phyloP scores from a whole-genome alignment of 2,888 invertebrate genomes.

The Cancer borealis region DNA sequence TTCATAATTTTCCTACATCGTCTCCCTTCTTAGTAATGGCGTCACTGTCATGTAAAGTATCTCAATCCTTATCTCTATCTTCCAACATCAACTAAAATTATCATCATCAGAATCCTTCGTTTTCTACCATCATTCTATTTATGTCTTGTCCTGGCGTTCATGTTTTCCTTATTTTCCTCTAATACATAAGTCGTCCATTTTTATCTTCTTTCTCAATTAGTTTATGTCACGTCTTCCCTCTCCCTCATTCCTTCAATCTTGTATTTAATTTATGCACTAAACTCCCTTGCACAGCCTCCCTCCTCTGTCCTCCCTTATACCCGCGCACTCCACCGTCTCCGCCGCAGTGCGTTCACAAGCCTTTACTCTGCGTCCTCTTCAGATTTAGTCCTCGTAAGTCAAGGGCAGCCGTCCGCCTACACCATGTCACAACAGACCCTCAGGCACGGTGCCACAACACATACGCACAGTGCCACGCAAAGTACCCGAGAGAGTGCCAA shows the following conservation, averaged over 20 bases:
- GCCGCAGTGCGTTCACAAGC: background rate
- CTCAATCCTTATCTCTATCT: too few relatives aligned
- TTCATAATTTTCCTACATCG: background rate
- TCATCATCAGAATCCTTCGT: too few relatives aligned
- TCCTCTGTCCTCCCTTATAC: background rate
- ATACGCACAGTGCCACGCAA: conserved; percentile 25
- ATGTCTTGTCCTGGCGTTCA: too few relatives aligned
- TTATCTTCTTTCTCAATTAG: background rate
- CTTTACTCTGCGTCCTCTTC: background rate
- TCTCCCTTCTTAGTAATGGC: too few relatives aligned
- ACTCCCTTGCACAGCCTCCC: background rate
- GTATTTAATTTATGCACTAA: too few relatives aligned
- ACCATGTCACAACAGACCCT: conserved; percentile 24
- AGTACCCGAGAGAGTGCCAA: conserved; percentile 5
- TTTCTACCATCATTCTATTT: too few relatives aligned
- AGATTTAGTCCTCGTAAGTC: conserved; percentile 24
- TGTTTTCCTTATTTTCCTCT: too few relatives aligned
- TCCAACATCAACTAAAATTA: too few relatives aligned
- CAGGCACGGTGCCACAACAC: conserved; percentile 15
- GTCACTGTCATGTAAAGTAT: too few relatives aligned
- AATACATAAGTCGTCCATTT: background rate
- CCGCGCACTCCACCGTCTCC: background rate
- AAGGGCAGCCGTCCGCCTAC: conserved; percentile 12
- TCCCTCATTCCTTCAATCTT: background rate
- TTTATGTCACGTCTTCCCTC: background rate